Evolutionary conservation across 2,113 vertebrate genomes (phyloP).

Genomic region (Callaeas wilsoni): DNA sequence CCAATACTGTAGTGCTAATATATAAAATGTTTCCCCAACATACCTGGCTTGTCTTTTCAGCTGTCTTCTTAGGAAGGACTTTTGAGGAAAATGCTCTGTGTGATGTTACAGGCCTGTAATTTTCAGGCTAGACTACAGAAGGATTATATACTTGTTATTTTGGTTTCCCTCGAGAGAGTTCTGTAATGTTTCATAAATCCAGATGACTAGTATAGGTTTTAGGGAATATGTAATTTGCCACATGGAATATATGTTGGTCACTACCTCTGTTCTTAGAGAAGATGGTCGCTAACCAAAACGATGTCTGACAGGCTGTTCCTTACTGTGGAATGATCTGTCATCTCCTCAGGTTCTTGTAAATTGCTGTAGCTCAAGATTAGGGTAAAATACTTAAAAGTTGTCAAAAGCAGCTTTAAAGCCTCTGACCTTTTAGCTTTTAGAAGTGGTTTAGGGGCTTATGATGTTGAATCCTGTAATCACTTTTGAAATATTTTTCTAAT

Average conservation of each 20-base stretch:
- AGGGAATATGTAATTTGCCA: not conserved
- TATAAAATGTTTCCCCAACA: not conserved
- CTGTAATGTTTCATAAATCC: not conserved
- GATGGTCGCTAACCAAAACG: not conserved
- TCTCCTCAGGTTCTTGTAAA: not conserved
- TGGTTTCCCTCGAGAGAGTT: not conserved
- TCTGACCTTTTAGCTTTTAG: not conserved
- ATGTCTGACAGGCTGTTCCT: not conserved
- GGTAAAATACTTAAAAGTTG: not conserved
- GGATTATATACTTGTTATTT: not conserved
- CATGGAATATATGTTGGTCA: not conserved
- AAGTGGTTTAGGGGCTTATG: not conserved
- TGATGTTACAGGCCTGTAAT: not conserved
- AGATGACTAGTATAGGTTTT: not conserved
- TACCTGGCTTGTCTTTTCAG: not conserved
- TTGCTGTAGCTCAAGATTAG: not conserved
- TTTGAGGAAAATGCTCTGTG: not conserved
- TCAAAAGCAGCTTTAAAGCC: not conserved
- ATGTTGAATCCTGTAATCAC: not conserved
- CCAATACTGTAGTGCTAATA: not conserved
- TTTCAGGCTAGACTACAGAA: not conserved
- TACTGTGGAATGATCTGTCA: not conserved
- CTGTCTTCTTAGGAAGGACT: not conserved
- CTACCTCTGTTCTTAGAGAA: not conserved
- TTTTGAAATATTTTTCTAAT: not conserved